These are phyloP conservation scores for Natrix natrix DNA, from an alignment of 2,797 vertebrate genomes.

Conservation along the genomic window DNA sequence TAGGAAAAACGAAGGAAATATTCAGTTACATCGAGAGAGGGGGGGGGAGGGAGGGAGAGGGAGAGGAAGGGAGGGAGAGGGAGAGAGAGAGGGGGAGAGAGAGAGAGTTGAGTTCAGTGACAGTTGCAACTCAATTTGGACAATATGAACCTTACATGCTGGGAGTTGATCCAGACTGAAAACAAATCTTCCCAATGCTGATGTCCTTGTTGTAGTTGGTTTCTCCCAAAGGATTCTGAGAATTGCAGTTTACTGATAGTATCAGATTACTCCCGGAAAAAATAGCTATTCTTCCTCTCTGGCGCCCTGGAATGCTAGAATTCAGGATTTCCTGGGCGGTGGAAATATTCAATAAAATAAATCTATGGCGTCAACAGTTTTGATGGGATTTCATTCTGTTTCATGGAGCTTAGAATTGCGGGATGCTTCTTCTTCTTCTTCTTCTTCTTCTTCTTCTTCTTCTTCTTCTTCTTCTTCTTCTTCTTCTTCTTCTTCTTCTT, in stretches of 20 bases:
- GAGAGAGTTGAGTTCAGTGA: neutral
- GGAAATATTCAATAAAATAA: neutral
- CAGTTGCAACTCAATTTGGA: neutral
- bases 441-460: accelerated
- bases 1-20: neutral
- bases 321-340: too few species aligned
- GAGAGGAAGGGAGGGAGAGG: too few species aligned
- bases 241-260: neutral
- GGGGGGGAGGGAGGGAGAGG: too few species aligned
- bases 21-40: neutral
- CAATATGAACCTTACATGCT: neutral
- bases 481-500: neutral
- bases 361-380: neutral
- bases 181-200: neutral
- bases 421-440: neutral
- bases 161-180: neutral
- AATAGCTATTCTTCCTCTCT: neutral
- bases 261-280: neutral
- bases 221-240: neutral
- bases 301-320: neutral
- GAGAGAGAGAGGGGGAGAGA: too few species aligned
- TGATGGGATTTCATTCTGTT: neutral
- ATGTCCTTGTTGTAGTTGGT: neutral
- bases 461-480: too few species aligned
- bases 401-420: neutral